Evolutionary conservation across 1,140 invertebrate species (phyloP), one percentile per base, ranked within the genome.

Genomic region (Hormaphis cornu): DNA sequence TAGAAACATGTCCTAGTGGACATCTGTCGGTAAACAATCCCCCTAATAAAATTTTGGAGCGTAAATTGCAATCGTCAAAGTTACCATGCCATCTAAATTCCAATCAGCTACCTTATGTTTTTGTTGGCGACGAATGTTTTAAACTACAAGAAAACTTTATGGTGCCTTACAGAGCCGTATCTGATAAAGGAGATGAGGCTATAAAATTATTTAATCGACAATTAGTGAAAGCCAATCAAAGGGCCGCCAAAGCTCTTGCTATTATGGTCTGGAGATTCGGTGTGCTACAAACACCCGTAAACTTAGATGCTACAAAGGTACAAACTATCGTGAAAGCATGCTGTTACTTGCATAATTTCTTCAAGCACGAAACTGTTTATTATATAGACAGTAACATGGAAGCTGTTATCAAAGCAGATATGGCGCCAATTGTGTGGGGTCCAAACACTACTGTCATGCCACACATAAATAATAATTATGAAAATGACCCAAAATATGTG

Each of bases 231-330:
- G 77, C 76, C 20, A 70, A 78, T 59, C 73, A 77, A 58, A 75
- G 75, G 5, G 74, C 78, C 5, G 78, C 81, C 71, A 79, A 80
- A 73, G 75, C 76, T 24, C 79, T 81, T 71, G 78, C 78, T 2
- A 78, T 80, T 70, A 53, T 73, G 53, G 63, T 66, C 16, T 69
- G 56, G 61, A 69, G 74, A 9, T 73, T 73, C 56, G 44, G 69
- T 20, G 70, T 73, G 40, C 46, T 71, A 2, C 46, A 71, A 16
- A 72, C 69, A 8, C 69, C 61, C 22, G 70, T 73, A 22, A 73
- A 73, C 54, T 56, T 72, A 42, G 54, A 73, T 42, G 72, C 72
- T 50, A 33, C 46, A 22, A 72, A 72, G 12, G 63, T 72, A 26
- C 70, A 71, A 14, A 72, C 10, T 4, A 58, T 72, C 0, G 72